Conservation (phyloP, 2,888 invertebrate genomes). For the Metellina segmentata region DNA sequence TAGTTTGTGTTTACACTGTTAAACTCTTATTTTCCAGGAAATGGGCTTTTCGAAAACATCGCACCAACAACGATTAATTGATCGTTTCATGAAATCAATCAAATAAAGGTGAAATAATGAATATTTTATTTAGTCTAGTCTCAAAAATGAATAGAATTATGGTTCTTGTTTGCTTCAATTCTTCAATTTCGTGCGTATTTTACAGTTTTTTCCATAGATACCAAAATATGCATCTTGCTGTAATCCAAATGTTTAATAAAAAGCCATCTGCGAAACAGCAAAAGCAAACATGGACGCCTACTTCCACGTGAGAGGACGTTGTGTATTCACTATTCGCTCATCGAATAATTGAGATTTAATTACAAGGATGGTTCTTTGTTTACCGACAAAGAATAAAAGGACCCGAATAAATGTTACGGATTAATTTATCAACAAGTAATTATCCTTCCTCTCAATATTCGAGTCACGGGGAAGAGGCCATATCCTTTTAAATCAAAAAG, state of each 20-base stretch:
- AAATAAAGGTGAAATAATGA: too few relatives aligned
- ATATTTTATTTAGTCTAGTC: too few relatives aligned
- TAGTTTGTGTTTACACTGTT: too few relatives aligned
- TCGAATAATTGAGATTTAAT: conserved; percentile 44
- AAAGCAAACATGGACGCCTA: background rate
- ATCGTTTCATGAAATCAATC: too few relatives aligned
- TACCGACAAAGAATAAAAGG: conserved; percentile 6
- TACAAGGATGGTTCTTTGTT: conserved; percentile 11
- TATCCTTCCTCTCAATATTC: conserved; percentile 28
- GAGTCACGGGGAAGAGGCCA: background rate
- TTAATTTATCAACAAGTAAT: conserved; percentile 57
- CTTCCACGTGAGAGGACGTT: background rate
- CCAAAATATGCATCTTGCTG: too few relatives aligned
- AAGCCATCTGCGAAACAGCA: background rate
- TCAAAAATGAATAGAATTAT: too few relatives aligned
- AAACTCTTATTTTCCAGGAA: too few relatives aligned
- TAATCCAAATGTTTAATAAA: background rate
- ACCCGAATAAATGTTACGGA: conserved; percentile 39
- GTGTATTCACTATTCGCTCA: background rate
- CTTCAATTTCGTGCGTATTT: too few relatives aligned
- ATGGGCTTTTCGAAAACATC: too few relatives aligned
- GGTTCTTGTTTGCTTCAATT: too few relatives aligned
- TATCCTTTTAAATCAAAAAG: conserved; percentile 39
- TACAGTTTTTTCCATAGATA: too few relatives aligned
- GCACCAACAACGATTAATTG: too few relatives aligned